Evolutionary conservation across 2,797 vertebrate species (phyloP).

Genomic region (Denticeps clupeoides): DNA sequence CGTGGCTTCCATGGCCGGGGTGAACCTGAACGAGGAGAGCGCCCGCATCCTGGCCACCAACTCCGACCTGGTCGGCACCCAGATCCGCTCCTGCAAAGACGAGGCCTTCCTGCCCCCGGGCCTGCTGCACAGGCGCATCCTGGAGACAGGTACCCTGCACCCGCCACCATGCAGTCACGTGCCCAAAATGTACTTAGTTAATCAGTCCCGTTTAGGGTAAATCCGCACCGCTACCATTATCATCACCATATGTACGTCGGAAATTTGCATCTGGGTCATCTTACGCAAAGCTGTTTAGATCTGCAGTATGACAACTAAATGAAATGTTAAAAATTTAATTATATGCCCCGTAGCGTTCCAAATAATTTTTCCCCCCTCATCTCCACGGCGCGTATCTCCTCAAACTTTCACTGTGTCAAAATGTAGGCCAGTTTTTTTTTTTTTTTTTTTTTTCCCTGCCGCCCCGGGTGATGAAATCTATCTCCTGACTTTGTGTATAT

Average conservation of each 20-base stretch:
- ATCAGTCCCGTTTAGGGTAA: too few relatives aligned
- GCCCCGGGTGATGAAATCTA: background rate
- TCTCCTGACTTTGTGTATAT: background rate
- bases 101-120: conserved; percentile 72
- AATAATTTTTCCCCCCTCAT: background rate
- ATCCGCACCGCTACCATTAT: background rate
- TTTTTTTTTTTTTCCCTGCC: too few relatives aligned
- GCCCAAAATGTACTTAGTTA: too few relatives aligned
- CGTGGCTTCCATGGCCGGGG: conserved; percentile 76
- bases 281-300: background rate
- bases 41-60: conserved; percentile 73
- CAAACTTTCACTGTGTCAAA: conserved; percentile 13
- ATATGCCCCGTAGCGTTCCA: background rate
- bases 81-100: conserved; percentile 77
- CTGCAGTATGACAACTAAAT: background rate
- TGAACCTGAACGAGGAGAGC: conserved; percentile 79
- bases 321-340: background rate
- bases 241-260: background rate
- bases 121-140: conserved; percentile 69
- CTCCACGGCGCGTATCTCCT: conserved; percentile 1
- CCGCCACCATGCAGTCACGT: background rate
- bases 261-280: background rate
- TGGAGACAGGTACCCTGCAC: conserved; percentile 65
- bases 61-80: conserved; percentile 73
- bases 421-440: conserved; percentile 21